Evolutionary conservation across 2,888 invertebrate species (phyloP), one percentile per base, ranked within the genome.

Genomic region (Drosophila helvetica): DNA sequence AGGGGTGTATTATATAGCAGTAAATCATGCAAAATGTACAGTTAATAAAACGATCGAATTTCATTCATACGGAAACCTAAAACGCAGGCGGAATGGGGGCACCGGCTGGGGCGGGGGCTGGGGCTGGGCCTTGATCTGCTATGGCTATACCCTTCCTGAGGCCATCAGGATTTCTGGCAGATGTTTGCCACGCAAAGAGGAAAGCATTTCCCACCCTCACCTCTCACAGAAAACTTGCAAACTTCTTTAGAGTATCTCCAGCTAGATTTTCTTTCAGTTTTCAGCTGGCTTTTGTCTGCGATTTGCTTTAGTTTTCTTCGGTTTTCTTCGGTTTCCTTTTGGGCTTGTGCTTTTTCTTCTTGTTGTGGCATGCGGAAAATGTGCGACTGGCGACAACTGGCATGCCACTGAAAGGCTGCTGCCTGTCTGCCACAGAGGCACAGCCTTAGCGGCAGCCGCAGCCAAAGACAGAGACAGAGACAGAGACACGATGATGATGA

Each of bases 1-100:
- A 7, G 38, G 38, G 38, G 38, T 38, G 38, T 15, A 38, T 38
- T 38, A 38, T 38, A 38, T 38, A 2, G 15, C 38, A 38, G 38
- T 42, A 48, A 57, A 58, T 47, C 48, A 58, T 63, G 55, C 77
- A 58, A 70, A 70, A 67, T 65, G 64, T 61, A 78, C 60, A 86
- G 90, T 89, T 89, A 90, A 89, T 89, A 90, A 89, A 89, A 86
- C 82, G 84, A 90, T 89, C 79, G 89, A 86, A 83, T 89, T 89
- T 90, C 89, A 89, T 89, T 84, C 89, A 89, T 90, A 89, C 80
- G 67, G 80, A 76, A 74, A 77, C 62, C 63, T 47, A 67, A 75
- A 65, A 77, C 52, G 50, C 58, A 61, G 2, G 27, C 1, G 8
- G 27, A 27, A 27, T 2, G 27, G 5, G 22, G 22, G 27, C n/a